Evolutionary conservation across 1,140 invertebrate genomes (phyloP).

Genomic region (Thrips palmi): DNA sequence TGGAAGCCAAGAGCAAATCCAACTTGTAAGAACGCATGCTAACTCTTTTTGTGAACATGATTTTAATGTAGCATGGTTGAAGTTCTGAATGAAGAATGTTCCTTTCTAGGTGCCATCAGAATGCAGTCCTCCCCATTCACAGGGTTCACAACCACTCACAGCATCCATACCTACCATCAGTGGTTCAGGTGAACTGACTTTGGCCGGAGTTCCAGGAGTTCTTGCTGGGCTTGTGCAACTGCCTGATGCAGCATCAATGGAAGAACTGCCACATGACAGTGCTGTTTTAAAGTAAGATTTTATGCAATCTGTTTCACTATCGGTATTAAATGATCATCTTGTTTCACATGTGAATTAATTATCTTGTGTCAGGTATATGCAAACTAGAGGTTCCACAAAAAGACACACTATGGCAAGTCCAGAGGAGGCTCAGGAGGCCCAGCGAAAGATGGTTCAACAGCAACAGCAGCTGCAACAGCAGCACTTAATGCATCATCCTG

Average conservation of each 20-base stretch:
- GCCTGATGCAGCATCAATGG: background rate
- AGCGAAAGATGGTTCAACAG: slow-evolving; percentile 27
- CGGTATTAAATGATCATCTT: no score
- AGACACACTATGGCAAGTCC: slow-evolving; percentile 34
- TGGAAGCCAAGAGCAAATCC: slow-evolving; percentile 38
- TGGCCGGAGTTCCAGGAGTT: no score
- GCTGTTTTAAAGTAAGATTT: no score
- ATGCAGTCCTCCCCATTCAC: slow-evolving; percentile 29
- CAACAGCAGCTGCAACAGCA: no score
- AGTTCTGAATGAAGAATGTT: no score
- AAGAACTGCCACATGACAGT: slow-evolving; percentile 9
- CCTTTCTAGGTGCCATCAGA: slow-evolving; percentile 20
- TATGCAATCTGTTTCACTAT: no score
- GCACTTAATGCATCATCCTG: slow-evolving; percentile 22
- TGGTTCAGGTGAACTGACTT: no score
- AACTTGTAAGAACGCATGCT: slow-evolving; percentile 27
- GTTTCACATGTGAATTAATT: slow-evolving; percentile 1
- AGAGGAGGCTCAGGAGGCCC: slow-evolving; percentile 36
- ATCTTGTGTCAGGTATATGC: slow-evolving; percentile 52
- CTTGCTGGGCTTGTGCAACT: slow-evolving; percentile 1
- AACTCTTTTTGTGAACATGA: slow-evolving; percentile 2
- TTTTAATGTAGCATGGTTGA: slow-evolving; percentile 12
- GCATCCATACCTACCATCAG: no score
- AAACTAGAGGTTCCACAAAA: slow-evolving; percentile 44
- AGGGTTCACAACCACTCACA: slow-evolving; percentile 24